Base-by-base conservation (phyloP, 2,888 invertebrate genomes). In the Gymnosoma rotundatum region DNA sequence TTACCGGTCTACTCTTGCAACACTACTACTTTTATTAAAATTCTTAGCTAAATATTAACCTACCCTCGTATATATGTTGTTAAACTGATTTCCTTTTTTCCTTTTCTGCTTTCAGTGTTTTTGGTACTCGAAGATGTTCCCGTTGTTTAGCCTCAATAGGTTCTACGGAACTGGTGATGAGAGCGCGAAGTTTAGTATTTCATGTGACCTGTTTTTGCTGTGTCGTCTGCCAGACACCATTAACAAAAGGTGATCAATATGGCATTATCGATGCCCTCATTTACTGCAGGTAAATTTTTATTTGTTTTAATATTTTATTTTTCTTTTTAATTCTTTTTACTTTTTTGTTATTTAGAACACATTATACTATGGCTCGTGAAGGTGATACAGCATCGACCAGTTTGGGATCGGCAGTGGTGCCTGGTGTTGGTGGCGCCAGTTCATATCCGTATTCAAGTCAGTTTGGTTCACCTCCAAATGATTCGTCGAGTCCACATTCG, bases 121-220 rank as follows among this genome's bases (percentile, higher is more conserved):
- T 98, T 92, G 97, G 96, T 60, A 95, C 96, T 92, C 96, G 96
- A 93, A 94, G 97, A 75, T 98, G 98, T 93, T 96, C 97, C 75
- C 95, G 98, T 85, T 99, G 98, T 93, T 96, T 96, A 89, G 95
- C 96, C 48, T 96, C 96, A 70, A 98, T 99, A 88, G 95, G 96
- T 45, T 95, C 98, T 50, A 96, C 97, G 67, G 98, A 98, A 93
- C 93, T 98, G 92, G 98, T 99, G 91, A 98, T 99, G 98, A 94
- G 98, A 74, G 98, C 98, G 12, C 94, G 97, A 69, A 98, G 98
- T 89, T 94, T 96, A 89, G 97, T 98, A 88, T 99, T 97, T 93
- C 98, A 99, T 93, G 96, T 98, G 83, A 96, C 96, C 90, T 99
- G 98, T 93, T 99, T 99, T 93, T 96, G 97, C 63, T 98, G 98